Evolutionary conservation across 92 coral and sea anemone genomes (phyloP), one percentile per base, ranked within the genome.

Genomic region (Siderastrea siderea): DNA sequence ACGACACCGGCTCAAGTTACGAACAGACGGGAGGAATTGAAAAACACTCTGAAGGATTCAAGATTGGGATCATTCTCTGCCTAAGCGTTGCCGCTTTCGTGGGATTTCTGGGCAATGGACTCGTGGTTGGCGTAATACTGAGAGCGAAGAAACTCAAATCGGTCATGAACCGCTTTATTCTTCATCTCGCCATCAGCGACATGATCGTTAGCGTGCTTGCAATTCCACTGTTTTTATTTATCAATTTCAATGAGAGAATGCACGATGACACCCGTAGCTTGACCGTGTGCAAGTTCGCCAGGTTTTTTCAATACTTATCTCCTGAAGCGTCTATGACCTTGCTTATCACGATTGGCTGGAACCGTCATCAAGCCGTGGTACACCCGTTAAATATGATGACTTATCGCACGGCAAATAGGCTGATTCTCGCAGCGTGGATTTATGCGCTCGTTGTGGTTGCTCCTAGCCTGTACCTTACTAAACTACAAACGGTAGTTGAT

Each of bases 141-240:
- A 88, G 93, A 72, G 95, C 96, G 43, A 92, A 94, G 55, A 95
- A 95, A 79, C 76, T 95, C 44, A 94, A 93, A 0, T 93, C 98
- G 11, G 98, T 95, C 45, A 95, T 95, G 98, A 95, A 95, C 74
- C 98, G 98, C n/a, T 95, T 95, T 59, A 90, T 95, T 47, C 80
- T 95, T 1, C 98, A 95, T 78, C 89, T 95, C 53, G 98, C 98
- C 1, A 71, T 95, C 48, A 92, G 98, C 45, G 98, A 95, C 38
- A 54, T 95, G 78, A 91, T 95, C 55, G 98, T 95, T 4, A 89
- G 96, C 59, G 84, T 70, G n/a, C 71, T 95, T 45, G 91, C 95
- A 12, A 95, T 93, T 51, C 98, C 98, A 1, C 66, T 95, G 61
- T 95, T 95, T 67, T 65, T 95, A 65, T 79, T 77, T 14, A 80